Conservation (phyloP, 2,113 vertebrate species). For the Sardina pilchardus region DNA sequence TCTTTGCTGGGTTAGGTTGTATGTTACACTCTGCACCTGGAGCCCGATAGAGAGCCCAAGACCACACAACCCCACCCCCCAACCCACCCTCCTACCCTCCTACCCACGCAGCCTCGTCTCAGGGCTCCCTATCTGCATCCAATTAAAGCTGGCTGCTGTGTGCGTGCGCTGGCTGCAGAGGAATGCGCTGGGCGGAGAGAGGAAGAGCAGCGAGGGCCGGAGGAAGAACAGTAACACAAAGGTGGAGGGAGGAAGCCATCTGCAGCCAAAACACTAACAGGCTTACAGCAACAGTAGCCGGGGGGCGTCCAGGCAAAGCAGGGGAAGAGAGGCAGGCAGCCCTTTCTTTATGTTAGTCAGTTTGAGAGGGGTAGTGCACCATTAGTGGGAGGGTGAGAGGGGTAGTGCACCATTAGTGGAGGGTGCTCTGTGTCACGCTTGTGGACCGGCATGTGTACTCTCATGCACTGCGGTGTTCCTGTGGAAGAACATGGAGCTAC, state of each 20-base stretch:
- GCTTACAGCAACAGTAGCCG: neutral
- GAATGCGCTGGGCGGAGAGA: neutral
- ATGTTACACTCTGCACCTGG: neutral
- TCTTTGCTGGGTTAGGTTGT: neutral
- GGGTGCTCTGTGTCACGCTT: neutral
- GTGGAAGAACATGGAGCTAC: neutral
- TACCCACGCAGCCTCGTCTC: neutral
- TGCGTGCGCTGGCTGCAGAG: neutral
- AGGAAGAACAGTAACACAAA: neutral
- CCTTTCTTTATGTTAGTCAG: neutral
- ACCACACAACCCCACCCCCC: neutral
- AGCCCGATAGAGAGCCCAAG: neutral
- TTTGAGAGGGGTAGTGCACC: neutral
- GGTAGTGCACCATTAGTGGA: neutral
- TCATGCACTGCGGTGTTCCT: neutral
- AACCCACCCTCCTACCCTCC: no score
- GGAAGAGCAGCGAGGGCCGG: neutral
- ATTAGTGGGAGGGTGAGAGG: neutral
- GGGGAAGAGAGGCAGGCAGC: neutral
- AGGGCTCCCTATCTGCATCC: neutral
- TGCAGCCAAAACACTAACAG: neutral
- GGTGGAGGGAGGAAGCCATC: neutral
- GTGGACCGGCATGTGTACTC: neutral
- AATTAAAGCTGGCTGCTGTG: constrained; percentile 14
- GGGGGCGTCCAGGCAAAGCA: neutral